Conservation (phyloP, 2,797 vertebrate species). For the Pseudochirops cupreus region DNA sequence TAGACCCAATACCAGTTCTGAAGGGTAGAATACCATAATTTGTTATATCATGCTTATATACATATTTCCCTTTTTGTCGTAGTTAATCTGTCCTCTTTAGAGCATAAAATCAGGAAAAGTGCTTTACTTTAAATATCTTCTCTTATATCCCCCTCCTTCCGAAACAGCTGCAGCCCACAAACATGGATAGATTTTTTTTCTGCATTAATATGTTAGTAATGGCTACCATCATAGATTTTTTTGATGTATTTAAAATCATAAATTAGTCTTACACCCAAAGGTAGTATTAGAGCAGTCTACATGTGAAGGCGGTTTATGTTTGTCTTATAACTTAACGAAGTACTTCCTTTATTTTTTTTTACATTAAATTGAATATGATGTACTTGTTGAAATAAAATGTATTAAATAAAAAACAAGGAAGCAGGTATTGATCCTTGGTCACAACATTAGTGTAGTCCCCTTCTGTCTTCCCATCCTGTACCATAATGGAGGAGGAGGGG, state of each 20-base stretch:
- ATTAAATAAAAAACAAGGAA: not conserved
- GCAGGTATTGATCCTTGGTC: not conserved
- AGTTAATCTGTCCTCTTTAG: constrained; percentile 22
- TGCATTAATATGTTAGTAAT: constrained; percentile 14
- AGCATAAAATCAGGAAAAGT: not conserved
- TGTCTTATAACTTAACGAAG: not conserved
- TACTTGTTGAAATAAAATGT: not conserved
- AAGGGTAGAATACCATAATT: constrained; percentile 10
- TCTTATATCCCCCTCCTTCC: not conserved
- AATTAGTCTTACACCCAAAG: not conserved
- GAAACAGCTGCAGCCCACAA: not conserved
- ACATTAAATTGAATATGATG: not conserved
- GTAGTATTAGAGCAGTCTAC: not conserved
- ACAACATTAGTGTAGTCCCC: not conserved
- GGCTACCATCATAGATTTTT: not conserved
- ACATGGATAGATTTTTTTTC: not conserved
- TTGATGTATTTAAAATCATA: not conserved
- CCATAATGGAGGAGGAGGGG: not conserved
- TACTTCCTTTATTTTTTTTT: constrained; percentile 22
- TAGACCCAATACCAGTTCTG: not conserved
- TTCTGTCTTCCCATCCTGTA: not conserved
- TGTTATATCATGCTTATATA: not conserved
- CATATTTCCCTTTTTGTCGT: not conserved
- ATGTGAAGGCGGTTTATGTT: not conserved
- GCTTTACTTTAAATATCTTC: constrained; percentile 36